These are phyloP conservation scores for Cosmia pyralina DNA, from an alignment of 2,888 invertebrate species.

Conservation along the genomic window DNA sequence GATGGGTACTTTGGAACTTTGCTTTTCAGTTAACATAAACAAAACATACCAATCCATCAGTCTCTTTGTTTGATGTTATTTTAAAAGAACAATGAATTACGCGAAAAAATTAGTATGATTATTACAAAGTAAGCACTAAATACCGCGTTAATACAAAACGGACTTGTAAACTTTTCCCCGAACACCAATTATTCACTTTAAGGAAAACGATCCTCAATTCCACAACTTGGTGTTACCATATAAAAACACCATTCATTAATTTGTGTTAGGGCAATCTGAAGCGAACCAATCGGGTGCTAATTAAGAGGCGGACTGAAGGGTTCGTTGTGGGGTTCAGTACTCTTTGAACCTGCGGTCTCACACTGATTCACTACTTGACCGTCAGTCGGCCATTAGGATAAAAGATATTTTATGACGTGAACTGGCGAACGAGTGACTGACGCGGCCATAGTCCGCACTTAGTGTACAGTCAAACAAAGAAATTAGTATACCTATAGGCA, in stretches of 20 bases:
- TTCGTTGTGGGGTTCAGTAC: constrained; percentile 76
- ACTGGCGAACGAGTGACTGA: constrained; percentile 37
- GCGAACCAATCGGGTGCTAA: constrained; percentile 74
- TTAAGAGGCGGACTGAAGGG: constrained; percentile 73
- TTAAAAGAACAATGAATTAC: constrained; percentile 28
- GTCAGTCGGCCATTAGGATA: constrained; percentile 58
- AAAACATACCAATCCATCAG: constrained; percentile 13
- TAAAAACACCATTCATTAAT: constrained; percentile 59
- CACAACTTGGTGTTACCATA: constrained; percentile 27
- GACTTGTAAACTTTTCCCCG: constrained; percentile 41
- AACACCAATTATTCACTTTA: constrained; percentile 59
- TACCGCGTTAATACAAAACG: constrained; percentile 29
- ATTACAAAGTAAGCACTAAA: constrained; percentile 37
- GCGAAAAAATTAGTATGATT: constrained; percentile 38
- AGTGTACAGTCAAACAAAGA: constrained; percentile 30
- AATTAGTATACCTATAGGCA: not conserved
- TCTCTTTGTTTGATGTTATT: constrained; percentile 36
- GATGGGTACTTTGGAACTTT: not conserved
- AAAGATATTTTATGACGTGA: constrained; percentile 54
- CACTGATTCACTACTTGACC: constrained; percentile 69
- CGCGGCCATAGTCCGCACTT: constrained; percentile 23
- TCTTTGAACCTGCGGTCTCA: constrained; percentile 71
- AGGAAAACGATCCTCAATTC: constrained; percentile 46
- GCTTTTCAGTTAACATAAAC: not conserved
- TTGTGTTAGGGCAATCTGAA: constrained; percentile 46